phyloP scores from a whole-genome alignment of 2,797 vertebrate species.

The Sorex maritimensis region DNA sequence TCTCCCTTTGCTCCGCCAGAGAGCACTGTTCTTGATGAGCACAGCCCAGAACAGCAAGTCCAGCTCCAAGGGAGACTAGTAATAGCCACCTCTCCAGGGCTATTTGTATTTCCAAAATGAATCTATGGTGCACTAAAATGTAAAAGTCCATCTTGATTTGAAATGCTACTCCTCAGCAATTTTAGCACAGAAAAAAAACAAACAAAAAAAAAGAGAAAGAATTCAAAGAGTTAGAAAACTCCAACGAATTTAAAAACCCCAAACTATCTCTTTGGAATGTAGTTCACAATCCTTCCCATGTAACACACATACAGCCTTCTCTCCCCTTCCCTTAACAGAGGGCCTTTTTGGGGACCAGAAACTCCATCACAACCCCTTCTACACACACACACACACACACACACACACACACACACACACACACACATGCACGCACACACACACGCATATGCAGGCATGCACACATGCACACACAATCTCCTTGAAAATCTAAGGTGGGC shows the following conservation, averaged over 20 bases:
- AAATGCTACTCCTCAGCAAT: no score
- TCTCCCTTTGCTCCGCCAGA: neutral
- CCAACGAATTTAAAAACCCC: neutral
- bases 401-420: no score
- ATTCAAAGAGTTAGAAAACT: neutral
- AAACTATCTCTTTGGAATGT: neutral
- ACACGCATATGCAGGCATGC: no score
- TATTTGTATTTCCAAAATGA: slow-evolving; percentile 37
- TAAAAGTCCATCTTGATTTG: neutral
- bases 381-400: no score
- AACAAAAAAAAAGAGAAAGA: neutral
- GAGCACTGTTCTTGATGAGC: neutral
- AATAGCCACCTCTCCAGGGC: neutral
- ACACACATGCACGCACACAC: no score
- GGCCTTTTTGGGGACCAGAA: accelerated
- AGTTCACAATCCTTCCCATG: neutral
- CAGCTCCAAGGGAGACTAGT: neutral
- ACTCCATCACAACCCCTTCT: neutral
- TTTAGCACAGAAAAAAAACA: no score
- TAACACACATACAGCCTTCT: neutral
- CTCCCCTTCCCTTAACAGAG: neutral
- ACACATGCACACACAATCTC: neutral
- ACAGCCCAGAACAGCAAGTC: neutral
- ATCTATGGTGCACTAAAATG: neutral
- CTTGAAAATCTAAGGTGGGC: neutral